Base-by-base conservation (phyloP, 92 coral and sea anemone genomes). In the Porites evermanni region DNA sequence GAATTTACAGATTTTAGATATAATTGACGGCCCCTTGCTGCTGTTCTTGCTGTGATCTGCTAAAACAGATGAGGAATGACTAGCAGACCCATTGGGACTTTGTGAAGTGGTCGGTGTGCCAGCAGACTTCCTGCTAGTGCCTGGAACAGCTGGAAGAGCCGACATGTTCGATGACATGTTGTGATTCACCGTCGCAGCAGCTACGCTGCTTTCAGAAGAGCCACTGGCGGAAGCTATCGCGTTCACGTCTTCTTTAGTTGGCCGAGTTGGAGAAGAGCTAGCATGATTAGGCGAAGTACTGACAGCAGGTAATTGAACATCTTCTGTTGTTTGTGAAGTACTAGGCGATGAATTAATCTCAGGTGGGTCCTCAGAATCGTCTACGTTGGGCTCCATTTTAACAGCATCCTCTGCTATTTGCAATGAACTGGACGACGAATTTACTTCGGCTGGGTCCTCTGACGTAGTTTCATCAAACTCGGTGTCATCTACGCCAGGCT, bases 381-480 rank as follows among this genome's bases (percentile, higher is more conserved):
- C 79, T 23, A 19, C 79, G 19, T 1, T 24, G 32, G 73, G 88
- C 63, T 84, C 88, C 64, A 64, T 20, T 65, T 74, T 74, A 23
- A 74, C 74, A 1, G 8, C 12, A 70, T 26, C 20, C 13, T n/a
- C 78, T 14, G 1, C 6, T 12, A 10, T n/a, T 26, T 81, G 32
- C 58, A 69, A 58, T 9, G 77, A 19, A 12, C 18, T 32, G 6
- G 69, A 38, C 32, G 19, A 38, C 18, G 29, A 19, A 20, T 71
- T 59, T 4, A 70, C 78, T 0, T 9, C 54, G 53, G 51, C 26
- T 19, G 54, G 21, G 78, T 12, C 47, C 19, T 56, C 77, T 53
- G 2, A 0, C 6, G 64, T 26, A 44, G 19, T 12, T 8, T 12
- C 24, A 51, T 20, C 26, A 53, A 2, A 65, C 26, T 58, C 32